Evolutionary conservation across 1,140 invertebrate species (phyloP), one percentile per base, ranked within the genome.

Genomic region (Drosophila ananassae): DNA sequence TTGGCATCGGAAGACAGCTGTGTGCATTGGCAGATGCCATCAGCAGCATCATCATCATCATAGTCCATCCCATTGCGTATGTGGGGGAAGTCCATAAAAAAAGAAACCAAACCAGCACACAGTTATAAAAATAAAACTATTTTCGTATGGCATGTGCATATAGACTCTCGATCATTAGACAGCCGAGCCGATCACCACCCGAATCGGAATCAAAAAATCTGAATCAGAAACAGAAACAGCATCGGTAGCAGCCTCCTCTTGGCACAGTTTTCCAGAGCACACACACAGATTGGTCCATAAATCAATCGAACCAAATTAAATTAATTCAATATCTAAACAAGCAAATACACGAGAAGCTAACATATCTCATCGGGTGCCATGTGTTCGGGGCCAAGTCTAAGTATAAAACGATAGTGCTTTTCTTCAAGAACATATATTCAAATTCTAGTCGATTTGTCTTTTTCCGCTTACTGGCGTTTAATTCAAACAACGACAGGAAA

Each of bases 371-470:
- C 32, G 41, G 41, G 48, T 54, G 67, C 68, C 79, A 85, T 84
- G 77, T 84, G 80, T 73, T 67, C 54, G 8, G 21, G n/a, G 32
- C 24, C 48, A 41, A 50, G 37, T 67, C 50, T 54, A 30, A 53
- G 46, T 47, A 28, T 51, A 34, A 37, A 32, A 32, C 32, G 37
- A 64, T 13, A 28, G 34, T 37, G 34, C 34, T 10, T 32, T 32
- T 32, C 9, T 10, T 12, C 8, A 10, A 10, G 9, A 25, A 39
- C 56, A 39, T 41, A 47, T 53, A 50, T 48, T 13, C 22, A 64
- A 89, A 79, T 91, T 91, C 87, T 89, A 85, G 90, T 91, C 82
- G 90, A 91, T 91, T 91, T 91, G 90, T 91, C 90, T 91, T 91
- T 91, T 91, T 91, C 90, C 90, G 90, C 90, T 91, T 91, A 91